phyloP scores from a whole-genome alignment of 2,888 invertebrate genomes.

The Hofmannophila pseudospretella region DNA sequence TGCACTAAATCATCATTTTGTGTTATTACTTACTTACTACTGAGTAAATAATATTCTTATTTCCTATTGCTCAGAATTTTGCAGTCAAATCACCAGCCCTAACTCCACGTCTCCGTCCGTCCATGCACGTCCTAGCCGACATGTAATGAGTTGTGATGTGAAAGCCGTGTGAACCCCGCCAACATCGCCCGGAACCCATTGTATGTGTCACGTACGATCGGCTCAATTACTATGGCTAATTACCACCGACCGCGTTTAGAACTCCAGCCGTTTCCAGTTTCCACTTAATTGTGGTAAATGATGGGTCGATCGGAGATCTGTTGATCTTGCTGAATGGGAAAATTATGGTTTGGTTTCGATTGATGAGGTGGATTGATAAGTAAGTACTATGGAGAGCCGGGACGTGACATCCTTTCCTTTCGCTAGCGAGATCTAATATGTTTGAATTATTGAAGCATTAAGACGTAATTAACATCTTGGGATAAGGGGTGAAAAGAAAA shows the following conservation, averaged over 20 bases:
- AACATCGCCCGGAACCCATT: slow-evolving; percentile 42
- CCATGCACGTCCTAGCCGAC: slow-evolving; percentile 47
- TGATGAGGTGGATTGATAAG: background rate
- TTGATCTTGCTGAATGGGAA: slow-evolving; percentile 9
- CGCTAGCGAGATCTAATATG: too few species aligned
- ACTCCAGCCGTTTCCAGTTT: slow-evolving; percentile 5
- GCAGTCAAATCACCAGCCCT: slow-evolving; percentile 4
- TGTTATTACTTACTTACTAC: too few species aligned
- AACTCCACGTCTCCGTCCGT: slow-evolving; percentile 25
- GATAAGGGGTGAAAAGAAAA: too few species aligned
- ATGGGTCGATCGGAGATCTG: slow-evolving; percentile 9
- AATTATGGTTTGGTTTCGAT: slow-evolving; percentile 2
- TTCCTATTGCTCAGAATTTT: too few species aligned
- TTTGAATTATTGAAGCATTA: too few species aligned
- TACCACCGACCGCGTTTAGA: slow-evolving; percentile 6
- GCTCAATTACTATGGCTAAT: slow-evolving; percentile 39
- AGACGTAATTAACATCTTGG: too few species aligned
- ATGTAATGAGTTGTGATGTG: slow-evolving; percentile 61
- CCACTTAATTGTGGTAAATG: slow-evolving; percentile 22
- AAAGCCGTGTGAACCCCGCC: slow-evolving; percentile 63
- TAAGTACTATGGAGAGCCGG: background rate
- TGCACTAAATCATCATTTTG: too few species aligned
- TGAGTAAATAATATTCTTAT: too few species aligned
- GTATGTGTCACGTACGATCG: slow-evolving; percentile 48
- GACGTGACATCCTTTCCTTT: background rate